These are phyloP conservation scores for Cotesia congregata DNA, from an alignment of 2,888 invertebrate genomes.

Conservation along the genomic window DNA sequence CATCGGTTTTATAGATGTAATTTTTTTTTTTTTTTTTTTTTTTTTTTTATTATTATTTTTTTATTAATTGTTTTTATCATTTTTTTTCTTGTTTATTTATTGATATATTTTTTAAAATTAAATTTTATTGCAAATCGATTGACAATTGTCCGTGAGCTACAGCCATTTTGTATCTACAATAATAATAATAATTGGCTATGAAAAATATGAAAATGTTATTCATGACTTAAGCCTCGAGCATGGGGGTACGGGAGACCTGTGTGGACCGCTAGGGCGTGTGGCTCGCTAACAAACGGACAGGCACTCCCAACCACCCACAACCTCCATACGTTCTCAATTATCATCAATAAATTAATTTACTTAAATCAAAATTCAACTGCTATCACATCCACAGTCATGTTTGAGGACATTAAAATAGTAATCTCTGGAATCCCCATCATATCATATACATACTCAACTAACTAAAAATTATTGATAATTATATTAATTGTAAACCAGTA, in stretches of 20 bases:
- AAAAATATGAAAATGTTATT: slow-evolving; percentile 48
- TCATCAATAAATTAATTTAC: slow-evolving; percentile 13
- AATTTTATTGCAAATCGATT: slow-evolving; percentile 8
- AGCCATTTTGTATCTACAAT: slow-evolving; percentile 6
- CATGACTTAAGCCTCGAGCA: slow-evolving; percentile 65
- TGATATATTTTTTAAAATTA: slow-evolving; percentile 27
- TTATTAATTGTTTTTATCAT: not conserved
- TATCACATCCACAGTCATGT: slow-evolving; percentile 6
- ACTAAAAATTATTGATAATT: not conserved
- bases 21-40: slow-evolving; percentile 15
- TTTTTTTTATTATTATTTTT: slow-evolving; percentile 12
- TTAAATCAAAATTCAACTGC: slow-evolving; percentile 2
- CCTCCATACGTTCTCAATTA: slow-evolving; percentile 26
- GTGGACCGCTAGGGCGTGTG: slow-evolving; percentile 70
- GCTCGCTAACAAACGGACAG: slow-evolving; percentile 71
- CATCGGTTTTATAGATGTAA: not conserved
- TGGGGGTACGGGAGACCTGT: slow-evolving; percentile 69
- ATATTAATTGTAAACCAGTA: not conserved
- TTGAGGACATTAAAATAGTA: slow-evolving; percentile 10
- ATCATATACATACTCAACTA: slow-evolving; percentile 11
- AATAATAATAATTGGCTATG: slow-evolving; percentile 25
- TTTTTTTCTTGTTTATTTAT: slow-evolving; percentile 17
- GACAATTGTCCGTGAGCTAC: slow-evolving; percentile 41
- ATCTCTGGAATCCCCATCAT: slow-evolving; percentile 11
- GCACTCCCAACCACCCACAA: slow-evolving; percentile 65